Conservation (phyloP, 2,888 invertebrate species). For the Metopia argyrocephala region DNA sequence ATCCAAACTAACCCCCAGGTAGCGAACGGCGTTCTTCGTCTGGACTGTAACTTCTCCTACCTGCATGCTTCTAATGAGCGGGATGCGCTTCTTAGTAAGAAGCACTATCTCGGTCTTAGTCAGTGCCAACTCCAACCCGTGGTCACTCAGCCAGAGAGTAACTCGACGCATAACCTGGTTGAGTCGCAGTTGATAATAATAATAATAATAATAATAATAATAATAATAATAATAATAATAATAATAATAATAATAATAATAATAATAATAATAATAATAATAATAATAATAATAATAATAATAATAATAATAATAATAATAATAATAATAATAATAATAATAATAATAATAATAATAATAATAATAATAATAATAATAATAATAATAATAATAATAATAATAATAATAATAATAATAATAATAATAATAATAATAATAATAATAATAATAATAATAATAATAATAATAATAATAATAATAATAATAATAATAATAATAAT, state of each 20-base stretch:
- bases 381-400: neutral
- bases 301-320: neutral
- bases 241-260: neutral
- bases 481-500: neutral
- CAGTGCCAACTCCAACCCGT: too few species aligned
- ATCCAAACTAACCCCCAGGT: too few species aligned
- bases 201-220: neutral
- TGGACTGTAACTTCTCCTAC: too few species aligned
- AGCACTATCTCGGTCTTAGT: neutral
- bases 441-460: neutral
- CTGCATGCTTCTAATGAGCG: too few species aligned
- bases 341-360: neutral
- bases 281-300: neutral
- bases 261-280: neutral
- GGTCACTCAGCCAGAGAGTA: too few species aligned
- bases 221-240: neutral
- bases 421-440: neutral
- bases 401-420: neutral
- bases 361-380: neutral
- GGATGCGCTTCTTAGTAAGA: too few species aligned
- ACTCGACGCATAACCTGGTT: too few species aligned
- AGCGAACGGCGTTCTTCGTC: too few species aligned
- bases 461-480: neutral
- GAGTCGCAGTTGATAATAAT: neutral
- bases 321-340: neutral